These are phyloP conservation scores for Cydia strobilella DNA, from an alignment of 1,140 invertebrate species.

Conservation along the genomic window DNA sequence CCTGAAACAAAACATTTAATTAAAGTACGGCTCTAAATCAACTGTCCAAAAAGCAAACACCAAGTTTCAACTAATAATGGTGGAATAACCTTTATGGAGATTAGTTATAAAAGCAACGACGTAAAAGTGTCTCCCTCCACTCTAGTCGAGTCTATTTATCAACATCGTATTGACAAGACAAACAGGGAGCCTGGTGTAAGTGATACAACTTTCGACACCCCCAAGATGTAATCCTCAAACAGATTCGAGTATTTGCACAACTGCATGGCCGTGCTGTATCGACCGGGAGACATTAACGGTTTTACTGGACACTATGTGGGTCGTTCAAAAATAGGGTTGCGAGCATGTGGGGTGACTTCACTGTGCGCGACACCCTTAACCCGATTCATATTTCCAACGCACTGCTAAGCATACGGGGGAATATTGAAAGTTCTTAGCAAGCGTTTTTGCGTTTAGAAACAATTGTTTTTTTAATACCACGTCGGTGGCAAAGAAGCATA, in stretches of 20 bases:
- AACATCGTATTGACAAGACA: constrained; percentile 50
- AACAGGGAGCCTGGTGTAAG: constrained; percentile 42
- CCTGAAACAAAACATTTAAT: constrained; percentile 82
- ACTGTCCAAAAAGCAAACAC: constrained; percentile 12
- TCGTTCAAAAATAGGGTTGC: constrained; percentile 70
- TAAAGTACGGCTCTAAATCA: constrained; percentile 27
- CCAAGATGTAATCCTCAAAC: constrained; percentile 59
- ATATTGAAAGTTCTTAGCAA: not conserved
- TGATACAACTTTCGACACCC: constrained; percentile 55
- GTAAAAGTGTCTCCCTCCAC: constrained; percentile 3
- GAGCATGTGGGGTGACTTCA: constrained; percentile 57
- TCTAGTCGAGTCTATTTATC: constrained; percentile 48
- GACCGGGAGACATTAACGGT: constrained; percentile 71
- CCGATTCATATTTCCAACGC: constrained; percentile 59
- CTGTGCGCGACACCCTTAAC: constrained; percentile 63
- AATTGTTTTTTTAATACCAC: too few species aligned
- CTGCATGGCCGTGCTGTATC: constrained; percentile 64
- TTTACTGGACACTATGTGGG: constrained; percentile 69
- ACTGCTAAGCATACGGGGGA: constrained; percentile 8
- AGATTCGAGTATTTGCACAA: constrained; percentile 74
- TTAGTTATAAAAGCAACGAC: constrained; percentile 22
- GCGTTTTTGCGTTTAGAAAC: not conserved
- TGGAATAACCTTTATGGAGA: constrained; percentile 8
- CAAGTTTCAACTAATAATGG: constrained; percentile 24
- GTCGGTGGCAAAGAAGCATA: too few species aligned